These are phyloP conservation scores for Kryptolebias marmoratus DNA, from an alignment of 2,113 vertebrate genomes.

Conservation along the genomic window DNA sequence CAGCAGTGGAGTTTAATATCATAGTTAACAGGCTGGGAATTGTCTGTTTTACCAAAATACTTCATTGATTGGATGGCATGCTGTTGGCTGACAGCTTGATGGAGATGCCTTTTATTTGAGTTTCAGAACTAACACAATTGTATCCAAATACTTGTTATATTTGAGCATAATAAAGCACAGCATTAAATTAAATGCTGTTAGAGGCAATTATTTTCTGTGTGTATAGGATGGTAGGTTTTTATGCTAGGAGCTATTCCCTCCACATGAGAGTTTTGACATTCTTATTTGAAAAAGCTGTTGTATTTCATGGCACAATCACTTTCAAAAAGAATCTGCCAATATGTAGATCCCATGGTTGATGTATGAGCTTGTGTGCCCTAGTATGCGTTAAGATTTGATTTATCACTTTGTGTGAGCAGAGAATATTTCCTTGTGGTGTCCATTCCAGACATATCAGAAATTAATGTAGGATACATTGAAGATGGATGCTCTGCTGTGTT, in stretches of 20 bases:
- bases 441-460: constrained; percentile 28
- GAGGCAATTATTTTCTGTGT: not conserved
- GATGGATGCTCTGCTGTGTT: constrained; percentile 24
- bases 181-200: not conserved
- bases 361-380: constrained; percentile 23
- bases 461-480: constrained; percentile 30
- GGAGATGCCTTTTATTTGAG: not conserved
- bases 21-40: not conserved
- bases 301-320: constrained; percentile 21
- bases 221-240: not conserved
- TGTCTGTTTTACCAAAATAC: not conserved
- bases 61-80: not conserved
- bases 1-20: not conserved
- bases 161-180: not conserved
- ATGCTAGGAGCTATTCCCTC: not conserved
- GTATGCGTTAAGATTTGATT: constrained; percentile 44
- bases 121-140: too few relatives aligned
- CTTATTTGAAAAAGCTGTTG: constrained; percentile 25
- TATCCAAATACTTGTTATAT: not conserved
- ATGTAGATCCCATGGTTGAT: constrained; percentile 46
- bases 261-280: not conserved
- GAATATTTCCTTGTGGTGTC: constrained; percentile 36
- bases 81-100: not conserved
- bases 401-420: constrained; percentile 31
- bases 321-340: constrained; percentile 46